Evolutionary conservation across 2,113 vertebrate species (phyloP).

Genomic region (Mola mola): DNA sequence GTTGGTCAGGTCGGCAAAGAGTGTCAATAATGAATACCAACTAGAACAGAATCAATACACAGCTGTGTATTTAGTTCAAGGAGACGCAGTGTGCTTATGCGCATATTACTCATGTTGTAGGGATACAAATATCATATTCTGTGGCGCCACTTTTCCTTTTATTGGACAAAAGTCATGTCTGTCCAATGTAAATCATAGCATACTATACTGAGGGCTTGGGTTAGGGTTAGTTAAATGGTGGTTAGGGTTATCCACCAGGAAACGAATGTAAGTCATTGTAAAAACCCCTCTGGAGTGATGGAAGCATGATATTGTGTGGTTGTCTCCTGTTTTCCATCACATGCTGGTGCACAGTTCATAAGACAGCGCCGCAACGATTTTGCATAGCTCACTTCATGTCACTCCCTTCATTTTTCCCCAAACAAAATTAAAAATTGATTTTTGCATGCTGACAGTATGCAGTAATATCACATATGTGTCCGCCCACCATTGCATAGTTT

Average conservation of each 20-base stretch:
- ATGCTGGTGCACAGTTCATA: slow-evolving; percentile 15
- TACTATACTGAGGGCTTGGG: too few species aligned
- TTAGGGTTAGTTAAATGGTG: too few species aligned
- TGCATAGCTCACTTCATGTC: slow-evolving; percentile 34
- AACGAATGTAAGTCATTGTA: too few species aligned
- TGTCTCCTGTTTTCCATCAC: background rate
- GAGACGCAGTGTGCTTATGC: too few species aligned
- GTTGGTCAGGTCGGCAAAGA: slow-evolving; percentile 45
- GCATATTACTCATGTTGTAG: too few species aligned
- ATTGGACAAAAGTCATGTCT: too few species aligned
- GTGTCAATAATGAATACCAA: slow-evolving; percentile 61
- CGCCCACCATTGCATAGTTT: slow-evolving; percentile 22
- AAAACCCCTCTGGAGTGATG: too few species aligned
- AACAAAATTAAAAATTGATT: slow-evolving; percentile 77
- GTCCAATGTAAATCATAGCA: too few species aligned
- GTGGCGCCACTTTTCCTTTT: too few species aligned
- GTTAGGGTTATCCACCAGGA: too few species aligned
- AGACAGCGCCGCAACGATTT: slow-evolving; percentile 42
- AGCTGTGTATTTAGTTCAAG: slow-evolving; percentile 34
- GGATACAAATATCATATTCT: too few species aligned
- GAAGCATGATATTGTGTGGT: background rate
- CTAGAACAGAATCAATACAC: slow-evolving; percentile 57
- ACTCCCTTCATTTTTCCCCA: slow-evolving; percentile 47
- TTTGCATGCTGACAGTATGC: slow-evolving; percentile 59
- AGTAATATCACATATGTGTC: slow-evolving; percentile 22